Conservation (phyloP, 2,888 invertebrate species). For the Trichopoda pennipes region DNA sequence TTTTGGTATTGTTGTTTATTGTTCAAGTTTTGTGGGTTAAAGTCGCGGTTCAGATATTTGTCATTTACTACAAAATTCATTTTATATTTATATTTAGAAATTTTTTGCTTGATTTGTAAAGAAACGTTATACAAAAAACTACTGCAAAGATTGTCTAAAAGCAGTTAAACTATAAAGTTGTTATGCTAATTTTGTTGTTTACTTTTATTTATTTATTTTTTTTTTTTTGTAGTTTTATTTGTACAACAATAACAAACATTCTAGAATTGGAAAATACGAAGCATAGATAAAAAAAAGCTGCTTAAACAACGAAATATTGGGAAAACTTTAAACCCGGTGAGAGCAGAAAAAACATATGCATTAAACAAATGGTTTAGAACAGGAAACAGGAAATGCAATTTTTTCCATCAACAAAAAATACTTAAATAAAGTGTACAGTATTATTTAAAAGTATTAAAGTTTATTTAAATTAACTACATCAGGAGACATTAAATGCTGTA, state of each 20-base stretch:
- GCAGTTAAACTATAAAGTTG: constrained; percentile 81
- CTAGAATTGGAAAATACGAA: constrained; percentile 44
- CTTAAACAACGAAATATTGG: constrained; percentile 58
- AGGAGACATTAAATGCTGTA: constrained; percentile 3
- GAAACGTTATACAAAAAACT: constrained; percentile 57
- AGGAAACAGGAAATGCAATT: constrained; percentile 68
- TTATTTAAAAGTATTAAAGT: constrained; percentile 39
- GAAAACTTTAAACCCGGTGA: constrained; percentile 51
- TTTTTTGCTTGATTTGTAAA: constrained; percentile 55
- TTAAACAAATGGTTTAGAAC: constrained; percentile 64
- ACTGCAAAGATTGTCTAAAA: constrained; percentile 71
- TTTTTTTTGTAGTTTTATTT: constrained; percentile 9
- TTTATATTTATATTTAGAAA: constrained; percentile 36
- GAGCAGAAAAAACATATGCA: constrained; percentile 39
- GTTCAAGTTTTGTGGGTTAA: constrained; percentile 70
- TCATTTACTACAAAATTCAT: constrained; percentile 61
- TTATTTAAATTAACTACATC: constrained; percentile 38
- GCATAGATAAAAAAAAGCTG: constrained; percentile 60
- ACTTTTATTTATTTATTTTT: constrained; percentile 20
- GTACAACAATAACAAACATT: constrained; percentile 48
- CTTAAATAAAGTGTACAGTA: constrained; percentile 25
- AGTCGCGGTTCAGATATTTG: constrained; percentile 69
- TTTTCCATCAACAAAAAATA: constrained; percentile 21
- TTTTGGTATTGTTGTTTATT: constrained; percentile 64
- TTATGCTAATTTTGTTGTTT: constrained; percentile 78